Evolutionary conservation across 2,113 vertebrate species (phyloP), one percentile per base, ranked within the genome.

Genomic region (Sylvilagus bachmani): DNA sequence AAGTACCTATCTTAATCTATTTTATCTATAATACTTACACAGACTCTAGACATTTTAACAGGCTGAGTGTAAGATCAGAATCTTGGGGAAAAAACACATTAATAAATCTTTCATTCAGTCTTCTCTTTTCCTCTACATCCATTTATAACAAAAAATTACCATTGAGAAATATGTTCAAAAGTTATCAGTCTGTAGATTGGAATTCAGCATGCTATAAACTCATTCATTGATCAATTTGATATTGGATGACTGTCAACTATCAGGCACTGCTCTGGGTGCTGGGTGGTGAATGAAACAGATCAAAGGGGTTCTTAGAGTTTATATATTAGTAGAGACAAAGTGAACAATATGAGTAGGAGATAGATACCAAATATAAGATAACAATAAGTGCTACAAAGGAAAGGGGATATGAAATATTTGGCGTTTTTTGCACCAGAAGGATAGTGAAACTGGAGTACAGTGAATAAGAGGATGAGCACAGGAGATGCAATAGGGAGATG

Each of bases 41-140:
- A 83, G 83, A 93, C 93, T 95, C 67, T 61, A 97, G 92, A 91
- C 84, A 85, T 86, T 95, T 96, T 95, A 96, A 91, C 86, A 90
- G 84, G 61, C 67, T 61, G 61, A 75, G 49, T 77, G 64, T 64
- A 83, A 79, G 93, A 93, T 95, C 82, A 87, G 66, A 44, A 19
- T 95, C 93, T 90, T 90, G 64, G 83, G 82, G 66, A 33, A 89
- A 84, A 95, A 7, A 36, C 44, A 77, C 51, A 85, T 85, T 86
- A 93, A 95, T 93, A 96, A 88, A 91, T 93, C 73, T 94, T 91
- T 93, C 33, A 61, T 64, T 95, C 49, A 44, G 3, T 58, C 49
- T 95, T 92, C 31, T 71, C 70, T 89, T 29, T n/a, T 33, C 38
- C 24, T 16, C 95, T 87, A 8, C 25, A 80, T 77, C 33, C 10